A percentile compares a stretch with the other conserved stretches of the same genome.
Evolutionary conservation across 2,797 vertebrate species (phyloP).

Genomic region (Thaleichthys pacificus): DNA sequence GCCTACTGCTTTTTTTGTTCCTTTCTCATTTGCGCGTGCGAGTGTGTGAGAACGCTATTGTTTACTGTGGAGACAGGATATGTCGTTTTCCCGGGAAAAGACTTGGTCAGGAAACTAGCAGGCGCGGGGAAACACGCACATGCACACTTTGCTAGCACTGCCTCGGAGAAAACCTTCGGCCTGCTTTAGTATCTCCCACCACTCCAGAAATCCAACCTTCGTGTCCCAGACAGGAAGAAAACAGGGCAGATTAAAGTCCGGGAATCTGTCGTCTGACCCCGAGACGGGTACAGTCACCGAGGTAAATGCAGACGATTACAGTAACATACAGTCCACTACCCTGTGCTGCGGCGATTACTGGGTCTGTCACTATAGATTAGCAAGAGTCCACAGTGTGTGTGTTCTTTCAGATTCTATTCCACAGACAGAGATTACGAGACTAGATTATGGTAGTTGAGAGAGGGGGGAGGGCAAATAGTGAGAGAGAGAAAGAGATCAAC

Average conservation of each 20-base stretch:
- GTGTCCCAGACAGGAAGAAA: slow-evolving; percentile 23
- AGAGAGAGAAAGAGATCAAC: slow-evolving; percentile 24
- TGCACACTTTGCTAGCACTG: slow-evolving; percentile 46
- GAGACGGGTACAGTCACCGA: background rate
- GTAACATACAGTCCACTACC: slow-evolving; percentile 14
- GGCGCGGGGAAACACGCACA: slow-evolving; percentile 48
- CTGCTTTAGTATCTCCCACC: slow-evolving; percentile 49
- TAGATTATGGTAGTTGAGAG: slow-evolving; percentile 54
- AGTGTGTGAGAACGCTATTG: slow-evolving; percentile 78
- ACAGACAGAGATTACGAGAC: slow-evolving; percentile 59
- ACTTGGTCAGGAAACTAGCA: slow-evolving; percentile 69
- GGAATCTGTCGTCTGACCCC: background rate
- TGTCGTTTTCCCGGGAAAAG: slow-evolving; percentile 78
- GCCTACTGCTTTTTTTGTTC: background rate
- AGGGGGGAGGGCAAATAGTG: slow-evolving; percentile 19
- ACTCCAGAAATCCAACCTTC: slow-evolving; percentile 51
- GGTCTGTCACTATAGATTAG: slow-evolving; percentile 47
- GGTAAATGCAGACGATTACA: slow-evolving; percentile 28
- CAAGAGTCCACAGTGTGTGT: slow-evolving; percentile 35
- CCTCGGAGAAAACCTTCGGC: slow-evolving; percentile 54
- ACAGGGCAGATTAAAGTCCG: slow-evolving; percentile 5
- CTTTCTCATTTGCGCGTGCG: slow-evolving; percentile 50
- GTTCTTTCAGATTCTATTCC: slow-evolving; percentile 62
- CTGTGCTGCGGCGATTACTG: slow-evolving; percentile 23
- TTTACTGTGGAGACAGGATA: slow-evolving; percentile 78